Evolutionary conservation across 2,797 vertebrate genomes (phyloP).

Genomic region (Peromyscus eremicus): DNA sequence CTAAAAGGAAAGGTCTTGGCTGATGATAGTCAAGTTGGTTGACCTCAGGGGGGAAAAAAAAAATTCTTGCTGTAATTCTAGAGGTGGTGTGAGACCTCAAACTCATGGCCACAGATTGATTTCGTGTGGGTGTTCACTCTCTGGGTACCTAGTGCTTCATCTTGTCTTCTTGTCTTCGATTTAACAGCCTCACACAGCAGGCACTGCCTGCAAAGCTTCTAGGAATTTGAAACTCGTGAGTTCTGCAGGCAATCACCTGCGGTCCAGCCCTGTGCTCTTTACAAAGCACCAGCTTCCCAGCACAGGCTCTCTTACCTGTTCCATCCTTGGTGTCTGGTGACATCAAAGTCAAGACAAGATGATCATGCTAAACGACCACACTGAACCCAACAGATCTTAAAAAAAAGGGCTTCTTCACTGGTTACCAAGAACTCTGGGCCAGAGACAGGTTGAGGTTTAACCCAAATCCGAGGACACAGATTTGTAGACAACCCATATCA

Average conservation of each 20-base stretch:
- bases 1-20: slow-evolving; percentile 32
- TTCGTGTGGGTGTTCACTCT: neutral
- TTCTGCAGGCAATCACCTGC: fast-evolving
- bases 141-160: neutral
- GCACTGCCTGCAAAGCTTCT: neutral
- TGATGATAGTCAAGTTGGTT: slow-evolving; percentile 19
- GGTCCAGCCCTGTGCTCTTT: neutral
- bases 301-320: neutral
- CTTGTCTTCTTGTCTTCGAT: neutral
- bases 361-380: neutral
- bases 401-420: neutral
- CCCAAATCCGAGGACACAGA: neutral
- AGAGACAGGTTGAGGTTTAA: slow-evolving; percentile 32
- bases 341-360: neutral
- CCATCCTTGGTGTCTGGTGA: neutral
- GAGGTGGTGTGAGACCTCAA: neutral
- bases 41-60: neutral
- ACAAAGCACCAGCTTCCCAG: slow-evolving; percentile 23
- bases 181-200: neutral
- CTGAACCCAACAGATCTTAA: neutral
- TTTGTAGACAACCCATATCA: neutral
- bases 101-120: neutral
- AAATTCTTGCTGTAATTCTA: slow-evolving; percentile 23
- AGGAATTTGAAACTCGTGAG: neutral
- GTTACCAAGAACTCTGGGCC: neutral